These are phyloP conservation scores for Antrozous pallidus DNA, from an alignment of 2,797 vertebrate genomes.

Conservation along the genomic window DNA sequence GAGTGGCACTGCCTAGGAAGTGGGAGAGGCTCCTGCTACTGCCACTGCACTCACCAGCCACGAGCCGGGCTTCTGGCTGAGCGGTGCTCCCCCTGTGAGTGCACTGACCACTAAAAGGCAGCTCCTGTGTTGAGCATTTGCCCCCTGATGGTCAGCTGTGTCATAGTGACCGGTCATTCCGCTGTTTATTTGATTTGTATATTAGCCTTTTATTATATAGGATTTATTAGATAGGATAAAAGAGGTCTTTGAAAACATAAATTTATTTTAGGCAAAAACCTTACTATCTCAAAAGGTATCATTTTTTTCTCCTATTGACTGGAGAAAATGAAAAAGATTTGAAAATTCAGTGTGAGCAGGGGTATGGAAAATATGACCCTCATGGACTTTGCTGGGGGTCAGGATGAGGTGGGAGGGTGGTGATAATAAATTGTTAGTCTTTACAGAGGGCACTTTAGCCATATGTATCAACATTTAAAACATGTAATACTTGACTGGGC, in stretches of 20 bases:
- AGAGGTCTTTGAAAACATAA: slow-evolving; percentile 37
- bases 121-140: too few relatives aligned
- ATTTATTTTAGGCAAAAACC: not conserved
- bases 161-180: too few relatives aligned
- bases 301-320: not conserved
- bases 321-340: not conserved
- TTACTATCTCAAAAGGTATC: not conserved
- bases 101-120: too few relatives aligned
- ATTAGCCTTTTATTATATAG: too few relatives aligned
- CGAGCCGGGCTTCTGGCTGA: too few relatives aligned
- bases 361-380: not conserved
- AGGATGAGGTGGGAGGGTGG: not conserved
- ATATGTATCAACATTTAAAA: not conserved
- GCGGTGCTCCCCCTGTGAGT: too few relatives aligned
- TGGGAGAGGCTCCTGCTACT: too few relatives aligned
- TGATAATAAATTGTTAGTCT: not conserved
- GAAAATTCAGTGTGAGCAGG: not conserved
- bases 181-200: too few relatives aligned
- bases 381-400: not conserved
- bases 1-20: too few relatives aligned
- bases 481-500: not conserved
- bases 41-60: too few relatives aligned
- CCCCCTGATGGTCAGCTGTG: too few relatives aligned
- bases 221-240: not conserved
- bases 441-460: not conserved